Base-by-base conservation (phyloP, 2,113 vertebrate genomes). In the Maylandia zebra region DNA sequence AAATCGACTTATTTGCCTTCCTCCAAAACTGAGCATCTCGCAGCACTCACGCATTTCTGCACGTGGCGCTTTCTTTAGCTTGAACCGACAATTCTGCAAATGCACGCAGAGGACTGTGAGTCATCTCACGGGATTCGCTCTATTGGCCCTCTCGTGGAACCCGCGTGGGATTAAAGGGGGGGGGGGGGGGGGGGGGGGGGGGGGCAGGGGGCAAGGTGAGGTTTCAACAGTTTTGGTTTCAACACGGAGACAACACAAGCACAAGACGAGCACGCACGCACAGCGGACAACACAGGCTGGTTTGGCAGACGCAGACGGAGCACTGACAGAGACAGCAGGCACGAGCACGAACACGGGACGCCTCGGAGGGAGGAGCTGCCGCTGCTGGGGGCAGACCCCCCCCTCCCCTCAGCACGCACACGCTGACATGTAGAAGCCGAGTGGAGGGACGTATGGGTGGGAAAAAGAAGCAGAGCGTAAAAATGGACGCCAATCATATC, bases 111-210 rank as follows among this genome's bases (percentile, higher is more conserved):
- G 74, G 82, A 41, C 4, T 30, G 34, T 9, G 19, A 59, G 17
- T 45, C 57, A 4, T 43, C 5, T 78, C 34, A 1, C 57, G 7
- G 74, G 84, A 64, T 82, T 30, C 81, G 74, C 80, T 61, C 83
- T 32, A 38, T 91, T 88, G 90, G 95, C 96, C 95, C 95, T 97
- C 97, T 97, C 97, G 97, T 97, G 97, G 97, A 97, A 97, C 96
- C 96, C 95, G 55, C 84, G 69, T 61, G 78, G 19, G 74, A 84
- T 83, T n/a, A 12, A n/a, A 1, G 22, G 17, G 14, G 57, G 8
- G 8, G 88, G 91, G 48, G 80, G 55, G 57, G n/a, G n/a, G 56
- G 81, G 32, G 56, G 81, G 32, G 56, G 81, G 32, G n/a, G n/a
- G 59, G 17, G 6, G 10, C 22, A 22, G 50, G 81, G 56, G 81